Base-by-base conservation (phyloP, 2,113 vertebrate genomes). In the Spermophilus dauricus region DNA sequence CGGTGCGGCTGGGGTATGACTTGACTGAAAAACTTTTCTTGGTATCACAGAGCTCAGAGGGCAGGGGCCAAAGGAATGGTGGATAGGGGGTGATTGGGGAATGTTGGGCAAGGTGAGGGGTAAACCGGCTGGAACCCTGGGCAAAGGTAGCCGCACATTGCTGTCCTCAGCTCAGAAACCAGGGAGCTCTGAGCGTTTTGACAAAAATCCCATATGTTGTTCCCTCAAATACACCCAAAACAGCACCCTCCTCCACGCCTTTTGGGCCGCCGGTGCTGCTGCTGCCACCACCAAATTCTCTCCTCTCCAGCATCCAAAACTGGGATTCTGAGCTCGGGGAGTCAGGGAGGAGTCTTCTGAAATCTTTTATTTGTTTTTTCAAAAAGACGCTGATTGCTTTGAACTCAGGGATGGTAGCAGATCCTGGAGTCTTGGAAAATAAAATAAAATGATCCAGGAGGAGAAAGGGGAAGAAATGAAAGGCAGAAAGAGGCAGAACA, bases 141-240 rank as follows among this genome's bases (percentile, higher is more conserved):
- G 96, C 53, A 42, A 73, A 87, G 76, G 58, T 3, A 92, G 82
- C 2, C 42, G 51, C 78, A 75, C 88, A n/a, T 92, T 90, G 87
- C 94, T 76, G n/a, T 73, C 86, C 89, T 96, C 91, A 32, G 89
- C 95, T 95, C 93, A 26, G 89, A 88, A 97, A 90, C 94, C 77
- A 90, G 80, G 8, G 4, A 97, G 96, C 95, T 97, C 95, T 48
- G 89, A 89, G 73, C 77, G 16, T 87, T 96, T 96, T 93, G 95
- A 96, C 97, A 95, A 93, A 97, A 97, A 98, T 72, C 91, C 97
- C 96, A 97, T 98, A 97, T 98, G 97, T 93, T 97, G 17, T 77
- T 95, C 89, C 94, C 70, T 89, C 97, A 96, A 80, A 97, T 97
- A 96, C 77, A 90, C 76, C 67, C 96, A 48, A 93, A 90, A 84